Conservation (phyloP, 2,113 vertebrate species). For the Stegostoma tigrinum region DNA sequence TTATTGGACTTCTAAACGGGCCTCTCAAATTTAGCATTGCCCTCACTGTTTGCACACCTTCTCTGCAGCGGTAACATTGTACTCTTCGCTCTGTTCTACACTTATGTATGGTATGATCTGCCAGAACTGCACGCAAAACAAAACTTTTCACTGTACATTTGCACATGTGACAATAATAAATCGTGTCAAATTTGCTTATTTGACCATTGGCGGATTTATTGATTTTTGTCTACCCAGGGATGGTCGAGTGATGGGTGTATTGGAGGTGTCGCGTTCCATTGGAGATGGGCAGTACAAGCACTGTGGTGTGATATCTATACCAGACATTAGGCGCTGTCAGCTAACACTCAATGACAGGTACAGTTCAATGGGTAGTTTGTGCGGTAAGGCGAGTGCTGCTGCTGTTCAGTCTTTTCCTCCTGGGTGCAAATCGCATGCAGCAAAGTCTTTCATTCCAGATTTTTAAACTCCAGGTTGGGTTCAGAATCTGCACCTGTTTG, state of each 20-base stretch:
- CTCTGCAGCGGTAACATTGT: no score
- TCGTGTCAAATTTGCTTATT: background rate
- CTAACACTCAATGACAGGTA: conserved; percentile 80
- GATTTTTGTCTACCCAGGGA: conserved; percentile 58
- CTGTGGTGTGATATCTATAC: conserved; percentile 83
- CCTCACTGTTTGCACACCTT: no score
- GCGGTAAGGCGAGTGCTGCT: background rate
- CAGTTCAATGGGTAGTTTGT: conserved; percentile 4
- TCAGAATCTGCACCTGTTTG: background rate
- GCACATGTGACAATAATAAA: no score
- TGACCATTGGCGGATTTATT: background rate
- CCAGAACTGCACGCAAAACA: no score
- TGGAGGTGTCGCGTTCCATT: conserved; percentile 92
- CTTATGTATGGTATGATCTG: no score
- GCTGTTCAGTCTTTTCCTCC: background rate
- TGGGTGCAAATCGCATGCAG: background rate
- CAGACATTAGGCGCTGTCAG: conserved; percentile 81
- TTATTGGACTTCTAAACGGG: no score
- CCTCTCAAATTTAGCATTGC: no score
- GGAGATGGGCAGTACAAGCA: conserved; percentile 96
- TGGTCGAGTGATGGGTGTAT: conserved; percentile 79
- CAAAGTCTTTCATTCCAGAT: background rate
- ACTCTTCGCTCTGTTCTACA: no score
- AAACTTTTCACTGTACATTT: no score
- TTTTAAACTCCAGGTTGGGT: background rate